Conservation (phyloP, 1,140 invertebrate genomes). For the Steinernema feltiae region DNA sequence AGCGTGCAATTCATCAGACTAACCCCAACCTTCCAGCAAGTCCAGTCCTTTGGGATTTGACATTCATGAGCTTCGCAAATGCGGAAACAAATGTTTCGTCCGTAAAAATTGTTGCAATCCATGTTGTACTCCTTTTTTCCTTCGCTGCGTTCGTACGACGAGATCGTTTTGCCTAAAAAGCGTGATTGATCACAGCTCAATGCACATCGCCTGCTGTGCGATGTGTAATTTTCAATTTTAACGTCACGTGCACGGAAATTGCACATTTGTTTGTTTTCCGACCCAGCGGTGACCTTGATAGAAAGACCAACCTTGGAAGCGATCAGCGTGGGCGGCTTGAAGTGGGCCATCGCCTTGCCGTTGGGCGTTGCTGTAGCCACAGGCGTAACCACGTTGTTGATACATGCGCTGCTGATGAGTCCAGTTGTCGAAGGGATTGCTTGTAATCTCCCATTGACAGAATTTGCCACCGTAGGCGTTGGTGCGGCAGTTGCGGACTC, state of each 20-base stretch:
- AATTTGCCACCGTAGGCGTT: not conserved
- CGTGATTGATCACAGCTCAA: no score
- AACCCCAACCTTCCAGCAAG: not conserved
- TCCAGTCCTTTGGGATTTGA: not conserved
- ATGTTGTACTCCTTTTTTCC: not conserved
- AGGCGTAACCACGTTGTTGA: not conserved
- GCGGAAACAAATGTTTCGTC: not conserved
- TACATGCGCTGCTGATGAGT: not conserved
- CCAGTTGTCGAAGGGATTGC: conserved; percentile 1
- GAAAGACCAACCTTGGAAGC: not conserved
- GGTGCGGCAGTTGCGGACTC: not conserved
- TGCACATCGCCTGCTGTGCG: no score
- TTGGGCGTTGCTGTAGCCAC: not conserved
- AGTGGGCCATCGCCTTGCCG: not conserved
- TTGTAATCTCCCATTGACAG: not conserved
- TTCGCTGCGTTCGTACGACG: no score
- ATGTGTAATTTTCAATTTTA: no score
- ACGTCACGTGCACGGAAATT: no score
- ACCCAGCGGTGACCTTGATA: no score
- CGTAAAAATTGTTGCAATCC: not conserved
- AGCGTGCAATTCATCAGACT: not conserved
- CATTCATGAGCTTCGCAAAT: not conserved
- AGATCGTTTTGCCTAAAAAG: no score
- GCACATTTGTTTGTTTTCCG: no score
- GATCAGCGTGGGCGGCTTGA: not conserved